Percentiles rank a stretch among this genome's conserved stretches.
Evolutionary conservation across 1,140 invertebrate genomes (phyloP).

Genomic region (Hypothenemus hampei): DNA sequence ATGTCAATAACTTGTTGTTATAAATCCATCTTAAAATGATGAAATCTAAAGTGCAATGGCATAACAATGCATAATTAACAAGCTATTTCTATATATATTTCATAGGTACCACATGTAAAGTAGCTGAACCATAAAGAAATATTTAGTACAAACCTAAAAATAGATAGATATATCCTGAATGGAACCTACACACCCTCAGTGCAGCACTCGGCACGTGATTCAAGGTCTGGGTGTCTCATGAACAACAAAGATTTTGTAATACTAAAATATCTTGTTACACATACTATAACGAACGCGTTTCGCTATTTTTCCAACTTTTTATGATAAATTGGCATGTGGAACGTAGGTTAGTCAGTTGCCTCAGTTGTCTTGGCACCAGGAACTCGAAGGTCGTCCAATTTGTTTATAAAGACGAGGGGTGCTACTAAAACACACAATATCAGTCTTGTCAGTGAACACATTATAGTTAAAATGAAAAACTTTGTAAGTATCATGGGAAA

Average conservation of each 20-base stretch:
- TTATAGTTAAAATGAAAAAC: constrained; percentile 16
- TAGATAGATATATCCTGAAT: constrained; percentile 6
- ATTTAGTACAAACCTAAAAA: constrained; percentile 6
- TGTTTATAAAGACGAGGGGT: constrained; percentile 10
- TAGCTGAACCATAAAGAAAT: constrained; percentile 7
- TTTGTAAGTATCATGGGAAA: constrained; percentile 6
- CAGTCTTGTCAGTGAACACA: constrained; percentile 3
- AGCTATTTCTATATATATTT: too few relatives aligned
- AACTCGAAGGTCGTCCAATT: constrained; percentile 14
- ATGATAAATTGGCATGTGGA: neutral
- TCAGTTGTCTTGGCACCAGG: constrained; percentile 9
- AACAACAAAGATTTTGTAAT: constrained; percentile 3
- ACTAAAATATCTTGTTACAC: neutral
- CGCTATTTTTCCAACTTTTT: neutral
- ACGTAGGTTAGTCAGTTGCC: constrained; percentile 8
- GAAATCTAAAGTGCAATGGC: too few relatives aligned
- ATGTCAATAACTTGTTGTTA: too few relatives aligned
- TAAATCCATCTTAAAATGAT: too few relatives aligned
- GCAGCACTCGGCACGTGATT: neutral
- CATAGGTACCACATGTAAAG: constrained; percentile 5
- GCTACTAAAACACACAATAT: neutral
- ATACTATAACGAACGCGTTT: neutral
- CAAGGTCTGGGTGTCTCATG: constrained; percentile 8
- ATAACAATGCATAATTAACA: too few relatives aligned
- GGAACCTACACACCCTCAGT: constrained; percentile 12